A percentile compares a stretch with the other conserved stretches of the same genome.
Evolutionary conservation across 37 sponge, comb jelly and placozoan species (phyloP).

Genomic region (Halichondria panicea): DNA sequence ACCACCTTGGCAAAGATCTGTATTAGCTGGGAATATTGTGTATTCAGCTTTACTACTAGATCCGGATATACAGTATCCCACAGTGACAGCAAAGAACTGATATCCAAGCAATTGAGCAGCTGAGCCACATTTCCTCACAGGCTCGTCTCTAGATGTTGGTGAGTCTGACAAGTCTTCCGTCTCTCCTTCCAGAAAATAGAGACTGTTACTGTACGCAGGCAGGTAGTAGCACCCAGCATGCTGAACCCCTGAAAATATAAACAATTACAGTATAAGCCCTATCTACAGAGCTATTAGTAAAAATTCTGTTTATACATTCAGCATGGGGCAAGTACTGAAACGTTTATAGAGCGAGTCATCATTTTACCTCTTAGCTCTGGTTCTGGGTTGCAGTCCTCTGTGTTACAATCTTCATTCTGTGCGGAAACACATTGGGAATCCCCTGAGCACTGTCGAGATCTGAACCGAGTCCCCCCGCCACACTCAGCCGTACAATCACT

Average conservation of each 20-base stretch:
- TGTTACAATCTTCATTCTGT: slow-evolving; percentile 18
- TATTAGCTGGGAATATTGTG: background rate
- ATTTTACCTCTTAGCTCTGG: slow-evolving; percentile 32
- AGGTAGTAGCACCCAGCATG: slow-evolving; percentile 36
- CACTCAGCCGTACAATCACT: slow-evolving; percentile 24
- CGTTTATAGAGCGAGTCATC: background rate
- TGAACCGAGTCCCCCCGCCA: slow-evolving; percentile 33
- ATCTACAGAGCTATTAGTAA: too few relatives aligned
- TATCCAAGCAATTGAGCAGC: slow-evolving; percentile 19
- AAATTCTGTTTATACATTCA: too few relatives aligned
- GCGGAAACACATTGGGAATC: slow-evolving; percentile 10
- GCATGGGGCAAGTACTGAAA: too few relatives aligned
- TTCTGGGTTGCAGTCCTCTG: slow-evolving; percentile 35
- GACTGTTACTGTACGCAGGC: background rate
- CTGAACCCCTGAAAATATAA: background rate
- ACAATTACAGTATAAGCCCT: background rate
- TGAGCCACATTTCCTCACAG: slow-evolving; percentile 3
- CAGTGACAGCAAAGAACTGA: slow-evolving; percentile 22
- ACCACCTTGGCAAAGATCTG: background rate
- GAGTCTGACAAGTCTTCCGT: background rate
- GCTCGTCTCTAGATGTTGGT: background rate
- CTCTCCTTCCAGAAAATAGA: background rate
- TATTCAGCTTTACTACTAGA: slow-evolving; percentile 19
- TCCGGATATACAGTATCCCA: slow-evolving; percentile 53
- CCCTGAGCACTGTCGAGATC: slow-evolving; percentile 9